Percentiles rank a stretch among this genome's conserved stretches.
Conservation (phyloP, 2,888 invertebrate species). For the Cactoblastis cactorum region DNA sequence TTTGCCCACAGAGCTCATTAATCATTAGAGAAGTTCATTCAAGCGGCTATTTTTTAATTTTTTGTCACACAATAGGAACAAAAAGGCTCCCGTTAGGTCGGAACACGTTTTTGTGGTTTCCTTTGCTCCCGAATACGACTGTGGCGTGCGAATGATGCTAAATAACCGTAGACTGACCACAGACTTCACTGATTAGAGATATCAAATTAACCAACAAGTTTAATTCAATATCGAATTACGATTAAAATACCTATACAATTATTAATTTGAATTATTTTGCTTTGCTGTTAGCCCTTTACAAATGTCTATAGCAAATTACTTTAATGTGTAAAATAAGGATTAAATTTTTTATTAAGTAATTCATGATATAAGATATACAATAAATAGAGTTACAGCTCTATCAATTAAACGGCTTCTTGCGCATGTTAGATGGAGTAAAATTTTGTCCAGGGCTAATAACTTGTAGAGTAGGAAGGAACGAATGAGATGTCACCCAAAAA, state of each 20-base stretch:
- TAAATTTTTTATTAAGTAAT: too few relatives aligned
- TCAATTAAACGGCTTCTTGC: not conserved
- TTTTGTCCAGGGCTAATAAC: not conserved
- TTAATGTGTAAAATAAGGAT: not conserved
- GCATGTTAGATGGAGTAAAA: not conserved
- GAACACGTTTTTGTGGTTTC: constrained; percentile 44
- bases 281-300: too few relatives aligned
- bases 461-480: not conserved
- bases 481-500: constrained; percentile 22
- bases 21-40: constrained; percentile 22
- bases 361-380: too few relatives aligned
- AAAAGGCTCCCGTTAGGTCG: constrained; percentile 36
- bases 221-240: not conserved
- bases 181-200: constrained; percentile 15
- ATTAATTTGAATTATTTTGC: too few relatives aligned
- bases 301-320: too few relatives aligned
- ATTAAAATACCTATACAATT: too few relatives aligned
- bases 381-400: too few relatives aligned
- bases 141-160: constrained; percentile 32
- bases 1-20: constrained; percentile 18
- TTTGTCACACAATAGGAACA: constrained; percentile 26
- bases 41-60: constrained; percentile 20
- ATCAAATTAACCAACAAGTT: too few relatives aligned
- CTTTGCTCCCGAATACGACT: constrained; percentile 4
- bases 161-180: constrained; percentile 41